phyloP scores from a whole-genome alignment of 2,113 vertebrate species.

The Formicarius rufipectus region DNA sequence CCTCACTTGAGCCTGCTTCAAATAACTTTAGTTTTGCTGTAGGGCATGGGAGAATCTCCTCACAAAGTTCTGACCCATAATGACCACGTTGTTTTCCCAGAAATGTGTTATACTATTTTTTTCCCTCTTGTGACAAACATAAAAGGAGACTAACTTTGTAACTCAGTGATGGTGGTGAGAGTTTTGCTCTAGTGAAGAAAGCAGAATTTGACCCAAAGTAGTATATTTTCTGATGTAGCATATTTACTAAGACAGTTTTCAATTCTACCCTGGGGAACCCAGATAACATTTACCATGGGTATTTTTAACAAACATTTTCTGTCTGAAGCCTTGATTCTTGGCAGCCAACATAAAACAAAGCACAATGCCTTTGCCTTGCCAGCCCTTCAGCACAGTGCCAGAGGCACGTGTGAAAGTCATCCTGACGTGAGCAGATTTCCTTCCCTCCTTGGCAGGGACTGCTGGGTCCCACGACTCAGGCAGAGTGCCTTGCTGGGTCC shows the following conservation, averaged over 20 bases:
- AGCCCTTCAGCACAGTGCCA: neutral
- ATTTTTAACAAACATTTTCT: conserved; percentile 12
- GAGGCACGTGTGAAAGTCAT: neutral
- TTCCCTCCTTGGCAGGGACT: neutral
- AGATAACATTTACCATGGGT: neutral
- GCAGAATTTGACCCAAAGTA: neutral
- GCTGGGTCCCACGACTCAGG: neutral
- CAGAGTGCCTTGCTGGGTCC: neutral
- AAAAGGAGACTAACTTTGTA: neutral
- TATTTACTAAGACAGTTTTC: neutral
- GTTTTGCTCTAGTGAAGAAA: neutral
- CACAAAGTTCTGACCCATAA: neutral
- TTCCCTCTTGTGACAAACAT: neutral
- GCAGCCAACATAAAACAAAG: conserved; percentile 19
- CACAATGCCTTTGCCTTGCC: neutral
- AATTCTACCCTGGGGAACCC: neutral
- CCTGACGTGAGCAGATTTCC: neutral
- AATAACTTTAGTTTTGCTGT: neutral
- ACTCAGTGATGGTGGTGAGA: neutral
- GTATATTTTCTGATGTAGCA: neutral
- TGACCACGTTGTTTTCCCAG: neutral
- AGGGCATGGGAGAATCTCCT: neutral
- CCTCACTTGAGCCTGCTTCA: neutral
- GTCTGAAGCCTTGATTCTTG: neutral
- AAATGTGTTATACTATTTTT: neutral